Percentiles rank a stretch among this genome's conserved stretches.
phyloP scores from a whole-genome alignment of 2,113 vertebrate species.

The Engystomops pustulosus region DNA sequence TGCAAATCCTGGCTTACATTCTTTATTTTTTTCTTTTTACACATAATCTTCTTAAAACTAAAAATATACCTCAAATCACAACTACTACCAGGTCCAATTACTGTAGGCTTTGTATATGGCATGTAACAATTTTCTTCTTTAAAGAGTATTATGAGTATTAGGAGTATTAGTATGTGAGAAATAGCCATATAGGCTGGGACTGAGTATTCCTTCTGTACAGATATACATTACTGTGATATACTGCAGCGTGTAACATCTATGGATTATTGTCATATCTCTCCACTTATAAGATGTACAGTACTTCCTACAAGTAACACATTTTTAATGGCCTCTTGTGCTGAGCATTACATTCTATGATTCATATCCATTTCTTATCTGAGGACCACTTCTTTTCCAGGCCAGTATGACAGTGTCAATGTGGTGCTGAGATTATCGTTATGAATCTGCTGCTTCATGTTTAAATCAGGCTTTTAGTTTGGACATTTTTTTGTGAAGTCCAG shows the following conservation, averaged over 20 bases:
- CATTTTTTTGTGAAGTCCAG: too few relatives aligned
- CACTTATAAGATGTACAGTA: background rate
- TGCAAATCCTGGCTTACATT: constrained; percentile 41
- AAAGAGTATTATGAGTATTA: too few relatives aligned
- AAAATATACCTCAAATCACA: background rate
- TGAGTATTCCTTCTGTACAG: background rate
- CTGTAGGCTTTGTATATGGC: too few relatives aligned
- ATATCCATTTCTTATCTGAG: background rate
- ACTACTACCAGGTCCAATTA: too few relatives aligned
- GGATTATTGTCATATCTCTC: background rate
- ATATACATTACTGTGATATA: background rate
- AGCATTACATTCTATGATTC: background rate
- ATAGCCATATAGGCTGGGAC: background rate
- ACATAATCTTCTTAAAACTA: constrained; percentile 41
- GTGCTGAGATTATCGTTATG: too few relatives aligned
- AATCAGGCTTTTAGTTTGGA: too few relatives aligned
- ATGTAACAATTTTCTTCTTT: too few relatives aligned
- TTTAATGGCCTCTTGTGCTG: background rate
- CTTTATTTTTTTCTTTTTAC: constrained; percentile 19
- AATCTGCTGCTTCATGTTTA: too few relatives aligned
- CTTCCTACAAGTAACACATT: background rate
- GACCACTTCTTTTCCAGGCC: background rate
- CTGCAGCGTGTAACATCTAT: background rate
- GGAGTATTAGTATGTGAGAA: too few relatives aligned
- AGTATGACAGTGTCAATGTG: background rate